Base-by-base conservation (phyloP, 2,113 vertebrate species). In the Platanista minor region DNA sequence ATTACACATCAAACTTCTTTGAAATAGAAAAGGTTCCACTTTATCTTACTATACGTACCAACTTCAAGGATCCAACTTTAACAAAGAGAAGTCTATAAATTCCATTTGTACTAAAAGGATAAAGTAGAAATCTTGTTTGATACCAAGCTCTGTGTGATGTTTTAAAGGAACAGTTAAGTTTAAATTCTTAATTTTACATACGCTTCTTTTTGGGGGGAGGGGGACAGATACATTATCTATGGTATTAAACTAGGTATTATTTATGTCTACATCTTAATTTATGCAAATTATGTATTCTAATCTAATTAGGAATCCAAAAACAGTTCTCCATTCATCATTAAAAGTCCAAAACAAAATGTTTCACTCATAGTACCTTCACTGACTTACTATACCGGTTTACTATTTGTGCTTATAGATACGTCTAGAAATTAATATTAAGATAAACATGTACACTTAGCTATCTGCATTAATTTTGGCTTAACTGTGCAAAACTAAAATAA, bases 401-500 rank as follows among this genome's bases (percentile, higher is more conserved):
- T 59, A 87, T 90, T 84, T 78, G 23, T 77, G 5, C 43, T 75
- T 72, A 87, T 1, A 86, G 90, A 52, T 31, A 74, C 2, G 78
- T 8, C 88, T 81, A 88, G 54, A 83, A 91, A 87, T 96, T 71
- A 49, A 78, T 64, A 91, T 93, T 97, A 84, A 81, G 49, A 96
- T 83, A 59, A 87, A 74, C 23, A 91, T 31, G 59, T 33, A 52
- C 20, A 95, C 94, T 97, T 97, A 97, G 46, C 71, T 80, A 59
- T 67, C 39, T 98, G 91, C 64, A 95, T 96, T 98, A 95, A 98
- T 93, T 97, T 83, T 74, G 69, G 41, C 31, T 97, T 91, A 97
- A 96, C 57, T 89, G 29, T 94, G 61, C 23, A 94, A 94, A 74
- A 84, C 43, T 97, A 89, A 78, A 96, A 95, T 88, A 96, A 97